Conservation (phyloP, 2,888 invertebrate genomes). For the Tachystola acroxantha region DNA sequence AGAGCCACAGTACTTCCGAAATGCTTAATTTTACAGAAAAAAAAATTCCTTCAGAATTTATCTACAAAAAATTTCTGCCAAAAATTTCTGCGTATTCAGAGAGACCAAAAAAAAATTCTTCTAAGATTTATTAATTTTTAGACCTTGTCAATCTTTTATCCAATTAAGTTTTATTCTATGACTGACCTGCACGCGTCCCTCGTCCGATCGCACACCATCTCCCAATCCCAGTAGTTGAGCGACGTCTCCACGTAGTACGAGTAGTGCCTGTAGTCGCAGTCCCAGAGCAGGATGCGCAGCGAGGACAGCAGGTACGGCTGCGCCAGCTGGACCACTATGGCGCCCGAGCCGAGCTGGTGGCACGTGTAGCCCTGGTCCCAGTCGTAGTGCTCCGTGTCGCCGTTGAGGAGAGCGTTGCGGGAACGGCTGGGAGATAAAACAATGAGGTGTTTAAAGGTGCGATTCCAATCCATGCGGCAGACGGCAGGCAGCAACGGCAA, state of each 20-base stretch:
- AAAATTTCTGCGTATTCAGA: no score
- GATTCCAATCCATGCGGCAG: no score
- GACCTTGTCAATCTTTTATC: no score
- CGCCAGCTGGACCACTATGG: conserved; percentile 95
- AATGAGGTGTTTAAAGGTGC: no score
- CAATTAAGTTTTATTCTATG: no score
- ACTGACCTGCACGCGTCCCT: conserved; percentile 84
- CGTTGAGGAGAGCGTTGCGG: conserved; percentile 96
- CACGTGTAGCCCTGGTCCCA: conserved; percentile 99
- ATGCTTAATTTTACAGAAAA: no score
- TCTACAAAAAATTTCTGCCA: no score
- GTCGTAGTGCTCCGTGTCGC: conserved; percentile 96
- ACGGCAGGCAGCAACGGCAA: no score
- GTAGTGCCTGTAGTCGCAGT: conserved; percentile 96
- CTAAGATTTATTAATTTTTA: no score
- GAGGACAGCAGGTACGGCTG: conserved; percentile 97
- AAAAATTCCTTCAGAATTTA: no score
- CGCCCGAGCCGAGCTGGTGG: conserved; percentile 96
- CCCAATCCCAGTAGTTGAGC: conserved; percentile 95
- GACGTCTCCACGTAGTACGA: conserved; percentile 98
- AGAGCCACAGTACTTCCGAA: no score
- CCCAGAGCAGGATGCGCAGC: conserved; percentile 96
- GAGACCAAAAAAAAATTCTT: no score
- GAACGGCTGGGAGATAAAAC: conserved; percentile 80
- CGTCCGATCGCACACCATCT: conserved; percentile 92